Conservation (phyloP, 2,113 vertebrate genomes). For the Montifringilla adamsi region DNA sequence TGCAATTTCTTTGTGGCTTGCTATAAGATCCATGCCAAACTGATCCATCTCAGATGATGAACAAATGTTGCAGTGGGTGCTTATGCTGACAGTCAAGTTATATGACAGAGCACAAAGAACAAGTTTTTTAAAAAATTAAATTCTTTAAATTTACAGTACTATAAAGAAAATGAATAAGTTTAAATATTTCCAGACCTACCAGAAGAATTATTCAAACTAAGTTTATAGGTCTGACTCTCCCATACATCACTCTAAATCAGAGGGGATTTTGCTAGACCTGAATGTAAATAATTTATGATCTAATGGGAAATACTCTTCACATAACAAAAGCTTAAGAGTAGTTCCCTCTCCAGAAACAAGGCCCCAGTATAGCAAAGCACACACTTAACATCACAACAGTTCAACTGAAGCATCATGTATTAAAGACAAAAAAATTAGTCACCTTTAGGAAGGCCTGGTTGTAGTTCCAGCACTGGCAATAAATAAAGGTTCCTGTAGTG, state of each 20-base stretch:
- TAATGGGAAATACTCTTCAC: constrained; percentile 32
- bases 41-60: not conserved
- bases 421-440: not conserved
- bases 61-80: not conserved
- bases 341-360: not conserved
- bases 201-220: constrained; percentile 57
- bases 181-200: constrained; percentile 62
- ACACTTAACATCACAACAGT: not conserved
- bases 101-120: not conserved
- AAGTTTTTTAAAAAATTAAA: not conserved
- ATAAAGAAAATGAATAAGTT: constrained; percentile 17
- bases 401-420: accelerated
- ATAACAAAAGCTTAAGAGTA: not conserved
- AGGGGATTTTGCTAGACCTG: constrained; percentile 14
- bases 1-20: not conserved
- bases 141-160: constrained; percentile 28
- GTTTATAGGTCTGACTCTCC: constrained; percentile 41
- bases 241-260: constrained; percentile 48
- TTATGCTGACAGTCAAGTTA: not conserved
- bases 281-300: not conserved
- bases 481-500: not conserved
- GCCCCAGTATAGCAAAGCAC: not conserved
- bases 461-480: not conserved
- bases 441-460: not conserved
- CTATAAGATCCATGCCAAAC: not conserved